Base-by-base conservation (phyloP, 1,140 invertebrate genomes). In the Asbolus verrucosus region DNA sequence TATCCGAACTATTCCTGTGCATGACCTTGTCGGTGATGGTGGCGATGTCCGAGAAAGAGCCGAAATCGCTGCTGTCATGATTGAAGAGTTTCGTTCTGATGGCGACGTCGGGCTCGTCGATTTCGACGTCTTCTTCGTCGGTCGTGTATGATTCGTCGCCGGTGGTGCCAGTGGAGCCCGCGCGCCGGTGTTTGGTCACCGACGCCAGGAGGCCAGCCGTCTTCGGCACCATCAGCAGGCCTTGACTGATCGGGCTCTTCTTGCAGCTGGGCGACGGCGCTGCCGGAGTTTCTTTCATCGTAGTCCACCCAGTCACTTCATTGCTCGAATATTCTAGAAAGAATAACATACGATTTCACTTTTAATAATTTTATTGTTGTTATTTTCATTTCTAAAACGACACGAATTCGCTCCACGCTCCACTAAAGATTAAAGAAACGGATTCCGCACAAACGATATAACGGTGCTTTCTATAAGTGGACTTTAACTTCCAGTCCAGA, bases 61-160 rank as follows among this genome's bases (percentile, higher is more conserved):
- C 77, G 69, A 78, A 79, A 21, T 74, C 70, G 30, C 41, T 69
- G 31, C 67, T 38, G 66, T 73, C 69, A 36, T 71, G 62, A 21
- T 71, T 71, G 36, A 75, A 78, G 6, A 77, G 60, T 36, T 79
- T 78, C 3, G 70, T 73, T 3, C 76, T 77, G 2, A 77, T 73
- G 30, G 76, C 76, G 13, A 82, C 82, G 63, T 85, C 85, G 5
- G 78, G 74, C 41, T 85, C 84, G 46, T 86, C 84, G 1, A 76
- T 75, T 65, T 84, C 84, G 0, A 83, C 72, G 38, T 85, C 84
- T 63, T 86, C 84, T 46, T 80, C 79, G 66, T 86, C 85, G 6
- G 84, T 85, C 0, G 85, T 85, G 71, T 85, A 84, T 14, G 85
- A 85, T 73, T 86, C 84, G 67, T 86, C 85, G 0, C 84, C 85